phyloP scores from a whole-genome alignment of 2,797 vertebrate genomes.

The Trichosurus vulpecula region DNA sequence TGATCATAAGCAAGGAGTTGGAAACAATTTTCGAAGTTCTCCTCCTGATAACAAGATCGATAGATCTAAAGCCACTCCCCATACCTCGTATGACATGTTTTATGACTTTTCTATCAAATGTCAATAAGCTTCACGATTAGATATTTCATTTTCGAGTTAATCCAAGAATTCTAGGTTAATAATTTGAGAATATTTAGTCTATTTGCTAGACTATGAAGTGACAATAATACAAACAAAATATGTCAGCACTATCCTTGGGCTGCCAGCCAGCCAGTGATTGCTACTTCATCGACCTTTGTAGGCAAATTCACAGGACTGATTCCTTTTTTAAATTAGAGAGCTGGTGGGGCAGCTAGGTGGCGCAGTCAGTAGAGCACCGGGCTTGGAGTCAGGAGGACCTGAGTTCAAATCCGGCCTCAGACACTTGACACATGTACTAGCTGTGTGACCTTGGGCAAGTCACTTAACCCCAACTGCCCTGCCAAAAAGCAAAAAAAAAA shows the following conservation, averaged over 20 bases:
- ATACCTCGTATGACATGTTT: not conserved
- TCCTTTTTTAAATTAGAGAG: slow-evolving; percentile 28
- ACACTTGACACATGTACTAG: too few relatives aligned
- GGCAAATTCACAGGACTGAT: slow-evolving; percentile 31
- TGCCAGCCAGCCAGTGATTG: not conserved
- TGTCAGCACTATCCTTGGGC: not conserved
- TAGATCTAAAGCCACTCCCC: not conserved
- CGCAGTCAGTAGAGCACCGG: too few relatives aligned
- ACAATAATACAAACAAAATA: not conserved
- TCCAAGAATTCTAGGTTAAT: not conserved
- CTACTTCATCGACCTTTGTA: slow-evolving; percentile 24
- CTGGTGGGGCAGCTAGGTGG: too few relatives aligned
- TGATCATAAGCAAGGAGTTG: not conserved
- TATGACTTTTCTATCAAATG: not conserved
- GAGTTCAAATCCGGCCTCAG: too few relatives aligned
- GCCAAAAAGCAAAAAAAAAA: too few relatives aligned
- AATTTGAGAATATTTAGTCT: not conserved
- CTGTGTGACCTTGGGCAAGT: too few relatives aligned
- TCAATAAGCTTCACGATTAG: not conserved
- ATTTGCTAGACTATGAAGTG: not conserved
- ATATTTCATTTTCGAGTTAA: not conserved
- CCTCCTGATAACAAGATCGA: not conserved
- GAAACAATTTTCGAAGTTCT: not conserved
- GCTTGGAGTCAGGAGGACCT: too few relatives aligned
- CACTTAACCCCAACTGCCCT: too few relatives aligned